Base-by-base conservation (phyloP, 2,888 invertebrate genomes). In the Polyommatus icarus region DNA sequence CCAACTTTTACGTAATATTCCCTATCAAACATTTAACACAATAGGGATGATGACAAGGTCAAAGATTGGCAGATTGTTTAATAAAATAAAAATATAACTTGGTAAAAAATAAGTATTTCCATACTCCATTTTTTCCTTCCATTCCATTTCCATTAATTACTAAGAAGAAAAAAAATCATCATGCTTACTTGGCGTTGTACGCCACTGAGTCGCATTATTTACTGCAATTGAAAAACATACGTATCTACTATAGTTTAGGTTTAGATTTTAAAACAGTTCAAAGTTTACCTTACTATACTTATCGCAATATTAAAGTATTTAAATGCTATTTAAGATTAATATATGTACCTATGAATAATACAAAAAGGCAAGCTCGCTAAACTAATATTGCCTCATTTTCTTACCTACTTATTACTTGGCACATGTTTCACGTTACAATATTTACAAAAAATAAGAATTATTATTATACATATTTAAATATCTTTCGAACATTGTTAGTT, bases 401-500 rank as follows among this genome's bases (percentile, higher is more conserved):
- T 75, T 75, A 75, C 7, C 71, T 77, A 77, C 36, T 71, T 61
- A 67, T 32, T 40, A 71, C 15, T 76, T 76, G 76, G 76, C 76
- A 76, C 76, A 76, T 57, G 20, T 40, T 76, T 76, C 76, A 75
- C 75, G 50, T 75, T 18, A 75, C 75, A 75, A 75, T 50, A 72
- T 76, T 77, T 79, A 77, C 77, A 79, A 71, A 77, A 72, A 36
- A 29, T 61, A 67, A 24, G 1, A 24, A 78, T 77, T 61, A 77
- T 54, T 54, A 54, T 54, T 18, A 46, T 46, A 10, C n/a, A 59
- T 18, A 73, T 75, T 71, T 46, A 77, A 79, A 40, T 10, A 36
- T 15, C 4, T 71, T 12, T 71, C 5, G 71, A 15, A 71, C 12
- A 71, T 24, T 15, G 71, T 71, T 71, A 29, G 6, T 36, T 3